Base-by-base conservation (phyloP, 2,888 invertebrate genomes). In the Dicyrtoma fusca region DNA sequence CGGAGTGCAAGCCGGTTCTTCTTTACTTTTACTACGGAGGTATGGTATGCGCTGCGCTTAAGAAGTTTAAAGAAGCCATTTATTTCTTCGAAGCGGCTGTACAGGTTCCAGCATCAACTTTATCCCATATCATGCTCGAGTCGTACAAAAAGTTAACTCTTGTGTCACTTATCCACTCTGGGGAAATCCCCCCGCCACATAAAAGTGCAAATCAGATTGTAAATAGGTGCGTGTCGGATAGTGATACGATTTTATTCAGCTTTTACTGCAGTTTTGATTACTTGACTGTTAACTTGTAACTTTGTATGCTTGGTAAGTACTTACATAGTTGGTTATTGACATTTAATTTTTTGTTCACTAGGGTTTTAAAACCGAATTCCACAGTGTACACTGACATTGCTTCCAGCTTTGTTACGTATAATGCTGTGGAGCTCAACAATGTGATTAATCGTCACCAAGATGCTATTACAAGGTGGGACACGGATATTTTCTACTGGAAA, bases 11-110 rank as follows among this genome's bases (percentile, higher is more conserved):
- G 85, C 91, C 94, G 84, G 96, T 96, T 83, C 87, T 98, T 66
- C 87, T 95, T 0, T 97, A 95, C 84, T 97, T 94, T 83, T 97
- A 97, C 84, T 98, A 98, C 83, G 97, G 97, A 72, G 97, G 97
- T 66, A 95, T 97, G 94, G 94, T 97, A 80, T 97, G 96, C 84
- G 90, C 95, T 70, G 93, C 94, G 13, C 85, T 97, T 81, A 95
- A 97, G 84, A 94, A 95, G 82, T 94, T 92, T 83, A 94, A 95
- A 80, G 88, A 95, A 82, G 95, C 97, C 10, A 85, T 96, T 75
- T 97, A 95, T 84, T 97, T 95, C 85, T 95, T 94, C 84, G 97
- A 97, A 89, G 94, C 96, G 19, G 95, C 92, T 72, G 90, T 96
- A 73, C 95, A 95, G 26, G 95, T 95, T n/a, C 97, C 97, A 2